These are phyloP conservation scores for Eriocheir sinensis DNA, from an alignment of 1,140 invertebrate genomes.

Conservation along the genomic window DNA sequence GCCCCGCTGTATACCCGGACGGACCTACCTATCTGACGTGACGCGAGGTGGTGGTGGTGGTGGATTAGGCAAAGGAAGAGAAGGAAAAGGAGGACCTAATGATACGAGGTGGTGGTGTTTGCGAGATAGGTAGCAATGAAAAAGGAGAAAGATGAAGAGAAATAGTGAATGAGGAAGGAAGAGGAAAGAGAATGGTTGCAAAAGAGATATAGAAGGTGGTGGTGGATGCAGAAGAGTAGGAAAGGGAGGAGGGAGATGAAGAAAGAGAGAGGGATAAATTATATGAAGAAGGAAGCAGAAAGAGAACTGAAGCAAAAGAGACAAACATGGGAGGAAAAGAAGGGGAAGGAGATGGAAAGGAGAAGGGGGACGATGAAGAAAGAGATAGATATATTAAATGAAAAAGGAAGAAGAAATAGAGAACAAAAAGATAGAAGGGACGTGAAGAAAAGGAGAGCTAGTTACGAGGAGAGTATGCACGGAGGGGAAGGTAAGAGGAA, in stretches of 20 bases:
- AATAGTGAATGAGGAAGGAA: not conserved
- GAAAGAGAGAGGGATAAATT: not conserved
- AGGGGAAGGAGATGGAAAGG: not conserved
- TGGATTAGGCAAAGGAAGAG: too few species aligned
- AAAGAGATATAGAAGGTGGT: not conserved
- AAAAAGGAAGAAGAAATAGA: not conserved
- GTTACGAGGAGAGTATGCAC: too few species aligned
- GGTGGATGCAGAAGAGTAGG: not conserved
- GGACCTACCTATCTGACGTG: too few species aligned
- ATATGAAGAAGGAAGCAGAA: not conserved
- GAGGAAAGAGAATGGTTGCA: not conserved
- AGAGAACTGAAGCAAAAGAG: not conserved
- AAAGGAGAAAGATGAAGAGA: not conserved
- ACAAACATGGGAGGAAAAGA: not conserved
- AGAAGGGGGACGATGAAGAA: not conserved
- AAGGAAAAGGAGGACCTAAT: too few species aligned
- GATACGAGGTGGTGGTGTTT: too few species aligned
- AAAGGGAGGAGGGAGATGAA: not conserved
- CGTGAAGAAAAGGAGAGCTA: too few species aligned
- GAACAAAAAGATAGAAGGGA: too few species aligned
- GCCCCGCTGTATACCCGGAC: too few species aligned
- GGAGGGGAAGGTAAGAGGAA: too few species aligned
- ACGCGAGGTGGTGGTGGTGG: too few species aligned
- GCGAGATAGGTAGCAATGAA: not conserved
- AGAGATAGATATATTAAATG: not conserved